phyloP scores from a whole-genome alignment of 2,797 vertebrate genomes.

The Gorsachius magnificus region DNA sequence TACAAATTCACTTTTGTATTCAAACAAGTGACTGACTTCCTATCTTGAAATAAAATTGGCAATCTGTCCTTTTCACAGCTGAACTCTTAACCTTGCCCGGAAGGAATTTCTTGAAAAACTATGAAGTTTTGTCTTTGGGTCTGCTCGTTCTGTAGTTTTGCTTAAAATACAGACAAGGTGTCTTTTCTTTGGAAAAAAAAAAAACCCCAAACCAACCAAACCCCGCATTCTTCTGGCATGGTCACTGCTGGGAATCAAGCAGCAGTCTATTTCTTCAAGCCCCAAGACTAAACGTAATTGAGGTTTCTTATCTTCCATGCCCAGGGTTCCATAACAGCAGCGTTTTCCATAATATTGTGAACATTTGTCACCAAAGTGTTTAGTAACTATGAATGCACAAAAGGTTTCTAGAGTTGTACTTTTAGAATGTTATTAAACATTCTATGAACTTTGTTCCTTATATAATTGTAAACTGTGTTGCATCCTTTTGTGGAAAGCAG shows the following conservation, averaged over 20 bases:
- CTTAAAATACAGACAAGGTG: not conserved
- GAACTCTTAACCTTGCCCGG: not conserved
- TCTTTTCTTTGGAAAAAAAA: not conserved
- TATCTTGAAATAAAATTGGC: not conserved
- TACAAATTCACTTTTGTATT: not conserved
- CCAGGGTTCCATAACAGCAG: not conserved
- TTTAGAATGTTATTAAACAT: not conserved
- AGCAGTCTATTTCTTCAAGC: not conserved
- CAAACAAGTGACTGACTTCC: accelerated
- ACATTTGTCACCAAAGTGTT: not conserved
- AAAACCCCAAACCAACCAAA: not conserved
- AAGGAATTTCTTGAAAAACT: not conserved
- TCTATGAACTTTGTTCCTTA: not conserved
- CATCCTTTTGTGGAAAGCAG: not conserved
- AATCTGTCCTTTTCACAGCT: not conserved
- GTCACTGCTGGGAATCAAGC: not conserved
- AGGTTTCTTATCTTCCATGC: not conserved
- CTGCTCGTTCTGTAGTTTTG: not conserved
- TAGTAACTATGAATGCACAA: not conserved
- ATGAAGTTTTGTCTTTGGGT: not conserved
- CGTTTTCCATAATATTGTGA: not conserved
- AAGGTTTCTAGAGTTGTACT: not conserved
- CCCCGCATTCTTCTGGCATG: not conserved
- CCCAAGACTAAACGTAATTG: accelerated
- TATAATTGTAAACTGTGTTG: not conserved